Evolutionary conservation across 2,113 vertebrate genomes (phyloP), one percentile per base, ranked within the genome.

Genomic region (Lucifuga dentata): DNA sequence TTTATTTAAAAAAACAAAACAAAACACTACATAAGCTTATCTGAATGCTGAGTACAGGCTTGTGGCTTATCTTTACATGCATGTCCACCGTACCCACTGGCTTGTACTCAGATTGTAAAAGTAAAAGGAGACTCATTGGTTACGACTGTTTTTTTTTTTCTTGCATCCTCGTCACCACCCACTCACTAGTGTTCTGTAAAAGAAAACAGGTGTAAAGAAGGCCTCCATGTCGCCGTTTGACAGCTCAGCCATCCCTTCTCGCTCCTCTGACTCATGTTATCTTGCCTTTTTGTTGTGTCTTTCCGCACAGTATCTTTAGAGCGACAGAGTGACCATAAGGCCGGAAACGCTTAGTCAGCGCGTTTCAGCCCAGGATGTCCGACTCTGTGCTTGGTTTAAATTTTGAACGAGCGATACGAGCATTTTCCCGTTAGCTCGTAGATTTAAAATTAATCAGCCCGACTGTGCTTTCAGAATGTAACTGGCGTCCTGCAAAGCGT

Each of bases 221-320:
- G 75, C 53, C 17, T 10, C 10, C 20, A 68, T 73, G 40, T 60
- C 6, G 0, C 20, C 41, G 49, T 35, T 64, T 44, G 58, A 71
- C 51, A n/a, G 52, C 45, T 60, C 29, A 38, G 40, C 64, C 51
- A 63, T 73, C 64, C 46, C 40, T 74, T 26, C 46, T 49, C 62
- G 69, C 78, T 61, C 52, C 53, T 7, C 74, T 68, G 60, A 62
- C 72, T 62, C 32, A 0, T 39, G 38, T 66, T 67, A 46, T 48
- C 46, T 57, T n/a, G 41, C 45, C 71, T 56, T 76, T 16, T 68
- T 76, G 55, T 84, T 80, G 48, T 70, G 45, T 65, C 68, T 43
- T 73, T 65, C 63, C 11, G 3, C 26, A 15, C 39, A 49, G 36
- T 11, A 26, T 50, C 58, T 26, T 24, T 20, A 53, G 32, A 46